These are phyloP conservation scores for Cairina moschata DNA, from an alignment of 2,113 vertebrate species.

Conservation along the genomic window DNA sequence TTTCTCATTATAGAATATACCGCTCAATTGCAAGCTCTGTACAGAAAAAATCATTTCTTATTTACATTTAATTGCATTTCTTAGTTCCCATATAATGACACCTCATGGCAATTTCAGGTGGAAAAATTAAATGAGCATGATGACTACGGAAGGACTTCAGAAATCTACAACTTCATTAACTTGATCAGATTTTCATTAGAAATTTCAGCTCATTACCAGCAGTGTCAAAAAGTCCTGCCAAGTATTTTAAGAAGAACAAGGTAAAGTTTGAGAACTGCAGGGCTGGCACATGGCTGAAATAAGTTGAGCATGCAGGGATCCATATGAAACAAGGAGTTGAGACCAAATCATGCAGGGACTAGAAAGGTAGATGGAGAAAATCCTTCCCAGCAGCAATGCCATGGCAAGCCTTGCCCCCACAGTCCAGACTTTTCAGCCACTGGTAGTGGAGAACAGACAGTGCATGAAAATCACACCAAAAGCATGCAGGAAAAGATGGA, in stretches of 20 bases:
- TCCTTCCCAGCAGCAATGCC: neutral
- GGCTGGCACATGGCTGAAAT: neutral
- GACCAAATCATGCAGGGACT: neutral
- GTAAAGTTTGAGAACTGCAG: neutral
- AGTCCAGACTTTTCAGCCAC: neutral
- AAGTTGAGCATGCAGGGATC: too few species aligned
- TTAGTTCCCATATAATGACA: neutral
- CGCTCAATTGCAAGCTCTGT: neutral
- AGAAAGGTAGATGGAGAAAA: neutral
- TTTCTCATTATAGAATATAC: neutral
- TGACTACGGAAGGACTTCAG: neutral
- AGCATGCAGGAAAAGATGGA: neutral
- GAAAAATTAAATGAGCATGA: neutral
- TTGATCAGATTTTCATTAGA: neutral
- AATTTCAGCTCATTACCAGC: neutral
- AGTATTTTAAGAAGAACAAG: neutral
- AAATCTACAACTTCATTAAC: neutral
- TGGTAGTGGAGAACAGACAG: neutral
- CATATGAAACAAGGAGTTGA: neutral
- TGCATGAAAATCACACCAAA: neutral
- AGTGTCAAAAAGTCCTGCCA: neutral
- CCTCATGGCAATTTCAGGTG: neutral
- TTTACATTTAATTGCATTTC: neutral
- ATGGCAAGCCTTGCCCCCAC: rapidly evolving
- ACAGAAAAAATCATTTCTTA: neutral